Percentiles rank a stretch among this genome's conserved stretches.
Conservation (phyloP, 2,113 vertebrate genomes). For the Cygnus buccinator region DNA sequence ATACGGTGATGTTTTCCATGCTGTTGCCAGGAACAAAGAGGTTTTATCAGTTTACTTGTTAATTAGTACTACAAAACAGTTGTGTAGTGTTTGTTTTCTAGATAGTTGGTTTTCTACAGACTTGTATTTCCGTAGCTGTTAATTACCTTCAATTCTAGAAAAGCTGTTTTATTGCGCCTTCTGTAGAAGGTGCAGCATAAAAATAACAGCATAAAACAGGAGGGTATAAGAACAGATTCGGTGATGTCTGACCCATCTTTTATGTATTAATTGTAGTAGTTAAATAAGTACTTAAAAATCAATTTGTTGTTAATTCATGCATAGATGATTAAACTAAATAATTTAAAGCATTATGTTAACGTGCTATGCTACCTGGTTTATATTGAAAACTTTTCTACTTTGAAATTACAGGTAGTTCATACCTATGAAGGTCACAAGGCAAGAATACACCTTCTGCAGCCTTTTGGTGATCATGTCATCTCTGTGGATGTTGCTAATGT, state of each 20-base stretch:
- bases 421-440: conserved; percentile 87
- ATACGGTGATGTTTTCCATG: conserved; percentile 80
- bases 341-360: background rate
- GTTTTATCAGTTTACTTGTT: conserved; percentile 60
- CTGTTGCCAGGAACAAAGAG: conserved; percentile 91
- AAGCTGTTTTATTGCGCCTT: background rate
- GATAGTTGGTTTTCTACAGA: background rate
- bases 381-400: conserved; percentile 3
- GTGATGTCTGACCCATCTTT: background rate
- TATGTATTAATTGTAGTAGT: background rate
- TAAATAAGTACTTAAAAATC: background rate
- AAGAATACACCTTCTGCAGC: conserved; percentile 87
- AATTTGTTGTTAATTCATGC: rapidly evolving
- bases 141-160: background rate
- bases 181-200: background rate
- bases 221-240: background rate
- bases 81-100: background rate
- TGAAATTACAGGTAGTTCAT: conserved; percentile 86
- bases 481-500: conserved; percentile 87
- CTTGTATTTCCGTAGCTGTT: rapidly evolving
- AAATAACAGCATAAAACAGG: background rate
- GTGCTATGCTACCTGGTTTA: background rate
- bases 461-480: conserved; percentile 93
- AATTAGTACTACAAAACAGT: background rate
- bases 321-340: background rate